Conservation (phyloP, 2,888 invertebrate species). For the Dryobotodes eremita region DNA sequence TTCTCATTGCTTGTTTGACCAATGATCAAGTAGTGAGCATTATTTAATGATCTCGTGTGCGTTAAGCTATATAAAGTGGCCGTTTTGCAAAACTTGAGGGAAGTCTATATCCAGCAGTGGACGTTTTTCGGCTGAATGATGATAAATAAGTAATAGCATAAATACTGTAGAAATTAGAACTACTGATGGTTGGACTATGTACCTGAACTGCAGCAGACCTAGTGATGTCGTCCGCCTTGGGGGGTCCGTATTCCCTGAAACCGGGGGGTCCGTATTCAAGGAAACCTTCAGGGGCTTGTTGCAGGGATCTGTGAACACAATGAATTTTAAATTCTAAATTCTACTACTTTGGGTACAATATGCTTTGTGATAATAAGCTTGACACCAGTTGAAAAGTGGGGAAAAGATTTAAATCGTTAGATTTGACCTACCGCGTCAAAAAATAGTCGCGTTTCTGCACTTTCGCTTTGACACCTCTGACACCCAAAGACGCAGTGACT, state of each 20-base stretch:
- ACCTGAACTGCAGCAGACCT: constrained; percentile 62
- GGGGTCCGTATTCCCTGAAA: constrained; percentile 86
- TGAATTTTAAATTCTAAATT: background rate
- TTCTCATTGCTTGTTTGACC: background rate
- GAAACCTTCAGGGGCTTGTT: constrained; percentile 83
- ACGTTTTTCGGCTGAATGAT: background rate
- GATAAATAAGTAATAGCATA: background rate
- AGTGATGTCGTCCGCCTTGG: constrained; percentile 75
- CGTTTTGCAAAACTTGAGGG: background rate
- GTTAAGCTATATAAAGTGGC: background rate
- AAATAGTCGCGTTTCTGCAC: no score
- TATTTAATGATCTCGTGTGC: background rate
- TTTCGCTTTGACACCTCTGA: no score
- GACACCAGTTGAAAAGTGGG: background rate
- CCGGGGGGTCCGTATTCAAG: constrained; percentile 89
- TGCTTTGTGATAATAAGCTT: background rate
- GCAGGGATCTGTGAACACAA: constrained; percentile 69
- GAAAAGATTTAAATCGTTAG: no score
- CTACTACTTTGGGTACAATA: background rate
- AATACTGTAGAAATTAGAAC: background rate
- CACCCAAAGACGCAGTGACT: no score
- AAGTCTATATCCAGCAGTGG: background rate
- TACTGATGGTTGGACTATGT: background rate
- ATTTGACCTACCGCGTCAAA: no score
- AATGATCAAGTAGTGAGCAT: background rate